Conservation (phyloP, 1,140 invertebrate genomes). For the Eurytemora carolleeae region DNA sequence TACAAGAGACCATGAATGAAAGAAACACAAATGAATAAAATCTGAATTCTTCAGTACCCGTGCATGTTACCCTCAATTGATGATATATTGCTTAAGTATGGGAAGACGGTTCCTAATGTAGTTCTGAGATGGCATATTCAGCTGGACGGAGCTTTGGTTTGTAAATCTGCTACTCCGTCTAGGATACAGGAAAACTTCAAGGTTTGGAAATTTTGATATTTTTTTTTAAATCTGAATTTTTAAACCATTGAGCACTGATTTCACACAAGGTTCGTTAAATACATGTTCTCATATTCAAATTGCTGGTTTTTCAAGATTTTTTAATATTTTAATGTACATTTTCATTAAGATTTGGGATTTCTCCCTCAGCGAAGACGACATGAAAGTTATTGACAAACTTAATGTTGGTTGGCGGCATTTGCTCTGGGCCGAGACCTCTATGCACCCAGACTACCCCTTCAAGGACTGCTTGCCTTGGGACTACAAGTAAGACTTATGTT, state of each 20-base stretch:
- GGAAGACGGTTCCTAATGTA: background rate
- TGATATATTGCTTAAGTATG: no score
- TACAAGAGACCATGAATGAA: no score
- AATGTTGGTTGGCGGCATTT: conserved; percentile 11
- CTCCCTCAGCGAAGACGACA: conserved; percentile 22
- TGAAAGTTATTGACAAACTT: conserved; percentile 16
- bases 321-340: background rate
- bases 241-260: no score
- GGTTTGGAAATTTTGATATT: background rate
- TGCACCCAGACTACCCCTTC: conserved; percentile 8
- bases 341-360: conserved; percentile 24
- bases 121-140: conserved; percentile 12
- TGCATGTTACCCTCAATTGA: no score
- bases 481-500: background rate
- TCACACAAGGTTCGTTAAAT: no score
- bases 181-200: conserved; percentile 7
- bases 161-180: conserved; percentile 8
- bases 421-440: conserved; percentile 9
- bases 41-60: no score
- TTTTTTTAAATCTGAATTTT: no score
- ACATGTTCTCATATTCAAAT: no score
- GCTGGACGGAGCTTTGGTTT: background rate
- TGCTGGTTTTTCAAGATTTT: background rate
- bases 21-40: no score
- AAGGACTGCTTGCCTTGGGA: conserved; percentile 1